These are phyloP conservation scores for Cirrhinus mrigala DNA, from an alignment of 2,797 vertebrate species.

Conservation along the genomic window DNA sequence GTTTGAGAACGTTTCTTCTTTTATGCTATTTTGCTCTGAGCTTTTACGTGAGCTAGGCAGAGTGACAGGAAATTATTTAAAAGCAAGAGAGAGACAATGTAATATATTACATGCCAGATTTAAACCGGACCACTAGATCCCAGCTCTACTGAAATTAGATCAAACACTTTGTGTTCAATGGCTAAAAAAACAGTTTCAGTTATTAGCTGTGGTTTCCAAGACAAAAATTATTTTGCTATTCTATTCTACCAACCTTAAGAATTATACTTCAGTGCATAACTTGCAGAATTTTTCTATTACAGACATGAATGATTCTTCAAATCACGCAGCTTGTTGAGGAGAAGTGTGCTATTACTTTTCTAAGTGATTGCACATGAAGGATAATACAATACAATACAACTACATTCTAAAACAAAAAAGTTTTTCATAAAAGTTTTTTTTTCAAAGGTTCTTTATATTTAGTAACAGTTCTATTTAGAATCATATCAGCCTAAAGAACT, in stretches of 20 bases:
- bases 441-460: too few species aligned
- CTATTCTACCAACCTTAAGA: background rate
- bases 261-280: background rate
- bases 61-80: background rate
- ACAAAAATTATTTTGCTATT: background rate
- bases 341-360: background rate
- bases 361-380: background rate
- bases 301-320: constrained; percentile 5
- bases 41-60: background rate
- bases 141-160: background rate
- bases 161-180: background rate
- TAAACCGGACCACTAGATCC: too few species aligned
- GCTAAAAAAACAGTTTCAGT: background rate
- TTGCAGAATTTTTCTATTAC: background rate
- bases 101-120: background rate
- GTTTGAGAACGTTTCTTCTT: background rate
- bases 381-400: too few species aligned
- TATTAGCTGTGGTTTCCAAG: background rate
- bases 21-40: background rate
- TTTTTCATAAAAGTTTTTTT: too few species aligned
- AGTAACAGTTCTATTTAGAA: too few species aligned
- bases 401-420: too few species aligned
- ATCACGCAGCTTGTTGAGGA: background rate
- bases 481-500: too few species aligned
- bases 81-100: background rate